Conservation (phyloP, 2,113 vertebrate species). For the Tupaia tana region DNA sequence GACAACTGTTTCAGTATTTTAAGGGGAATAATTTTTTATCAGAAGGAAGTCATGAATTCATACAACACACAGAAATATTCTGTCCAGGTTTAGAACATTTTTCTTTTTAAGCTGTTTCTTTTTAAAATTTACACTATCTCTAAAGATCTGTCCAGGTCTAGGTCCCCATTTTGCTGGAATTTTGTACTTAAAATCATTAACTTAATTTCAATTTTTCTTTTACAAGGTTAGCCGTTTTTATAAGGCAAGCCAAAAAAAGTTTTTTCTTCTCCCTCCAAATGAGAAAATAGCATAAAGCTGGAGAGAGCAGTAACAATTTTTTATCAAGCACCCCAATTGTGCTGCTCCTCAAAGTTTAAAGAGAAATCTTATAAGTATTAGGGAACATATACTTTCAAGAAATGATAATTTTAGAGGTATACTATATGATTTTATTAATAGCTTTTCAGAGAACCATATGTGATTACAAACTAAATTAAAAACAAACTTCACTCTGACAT, state of each 20-base stretch:
- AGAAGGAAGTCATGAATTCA: neutral
- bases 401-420: neutral
- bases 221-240: neutral
- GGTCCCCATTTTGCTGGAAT: neutral
- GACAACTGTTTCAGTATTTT: neutral
- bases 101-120: neutral
- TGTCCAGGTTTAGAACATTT: neutral
- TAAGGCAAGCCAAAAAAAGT: neutral
- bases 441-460: neutral
- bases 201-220: neutral
- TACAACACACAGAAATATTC: neutral
- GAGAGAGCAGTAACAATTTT: neutral
- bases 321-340: neutral
- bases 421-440: neutral
- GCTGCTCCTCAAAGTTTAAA: neutral
- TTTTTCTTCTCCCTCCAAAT: neutral
- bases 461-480: constrained; percentile 40
- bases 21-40: constrained; percentile 42
- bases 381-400: neutral
- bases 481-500: neutral
- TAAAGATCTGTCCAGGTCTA: neutral
- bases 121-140: neutral
- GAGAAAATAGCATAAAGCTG: neutral
- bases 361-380: neutral
- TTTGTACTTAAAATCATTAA: neutral